Evolutionary conservation across 2,888 invertebrate species (phyloP).

Genomic region (Drosophila barbarae): DNA sequence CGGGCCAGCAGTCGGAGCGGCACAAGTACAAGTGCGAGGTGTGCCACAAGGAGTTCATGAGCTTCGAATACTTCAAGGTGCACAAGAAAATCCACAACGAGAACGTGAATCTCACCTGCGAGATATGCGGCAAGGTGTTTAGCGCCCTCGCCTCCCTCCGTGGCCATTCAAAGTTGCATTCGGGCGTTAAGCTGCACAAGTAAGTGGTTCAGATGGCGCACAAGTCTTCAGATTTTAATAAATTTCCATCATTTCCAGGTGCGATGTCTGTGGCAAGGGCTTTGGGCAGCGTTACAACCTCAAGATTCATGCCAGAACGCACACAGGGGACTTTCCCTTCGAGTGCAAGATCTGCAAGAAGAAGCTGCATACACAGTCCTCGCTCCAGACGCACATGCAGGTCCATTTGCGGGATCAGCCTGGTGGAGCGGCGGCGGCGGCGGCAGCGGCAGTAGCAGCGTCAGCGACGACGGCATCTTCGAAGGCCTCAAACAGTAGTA

Average conservation of each 20-base stretch:
- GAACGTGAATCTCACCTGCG: conserved; percentile 81
- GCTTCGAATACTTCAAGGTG: conserved; percentile 81
- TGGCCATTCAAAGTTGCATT: conserved; percentile 79
- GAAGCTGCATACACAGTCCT: conserved; percentile 79
- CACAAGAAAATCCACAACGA: conserved; percentile 83
- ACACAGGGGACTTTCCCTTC: conserved; percentile 79
- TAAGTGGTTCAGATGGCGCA: conserved; percentile 49
- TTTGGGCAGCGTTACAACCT: conserved; percentile 80
- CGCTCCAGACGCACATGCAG: conserved; percentile 79
- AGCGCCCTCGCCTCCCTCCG: conserved; percentile 79
- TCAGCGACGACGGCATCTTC: conserved; percentile 35
- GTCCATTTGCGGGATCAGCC: conserved; percentile 78
- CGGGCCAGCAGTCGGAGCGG: conserved; percentile 78
- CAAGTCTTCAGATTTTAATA: neutral
- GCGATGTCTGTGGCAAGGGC: conserved; percentile 79
- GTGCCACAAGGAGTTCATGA: conserved; percentile 82
- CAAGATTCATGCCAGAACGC: conserved; percentile 79
- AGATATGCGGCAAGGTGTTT: conserved; percentile 81
- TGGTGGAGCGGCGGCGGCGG: conserved; percentile 38
- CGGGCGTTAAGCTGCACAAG: conserved; percentile 79
- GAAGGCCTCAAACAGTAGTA: conserved; percentile 44
- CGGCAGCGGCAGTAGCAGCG: conserved; percentile 20
- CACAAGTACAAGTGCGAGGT: conserved; percentile 81
- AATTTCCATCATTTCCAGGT: conserved; percentile 56
- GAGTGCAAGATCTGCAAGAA: conserved; percentile 79